These are phyloP conservation scores for Clostera curtula DNA, from an alignment of 2,888 invertebrate species.

Conservation along the genomic window DNA sequence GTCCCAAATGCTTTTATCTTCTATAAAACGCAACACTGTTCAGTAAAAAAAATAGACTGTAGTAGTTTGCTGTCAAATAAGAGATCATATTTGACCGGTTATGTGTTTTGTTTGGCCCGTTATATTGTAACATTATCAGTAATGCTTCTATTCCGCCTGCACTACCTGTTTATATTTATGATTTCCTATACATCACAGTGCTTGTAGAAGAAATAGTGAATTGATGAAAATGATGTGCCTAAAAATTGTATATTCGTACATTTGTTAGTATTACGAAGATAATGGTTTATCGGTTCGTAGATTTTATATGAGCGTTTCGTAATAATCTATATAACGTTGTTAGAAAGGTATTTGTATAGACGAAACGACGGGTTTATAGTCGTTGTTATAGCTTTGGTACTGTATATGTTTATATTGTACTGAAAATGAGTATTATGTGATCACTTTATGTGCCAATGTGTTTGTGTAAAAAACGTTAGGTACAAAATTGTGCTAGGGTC, in stretches of 20 bases:
- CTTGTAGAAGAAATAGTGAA: conserved; percentile 37
- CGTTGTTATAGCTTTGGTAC: conserved; percentile 30
- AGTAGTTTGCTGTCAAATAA: too few species aligned
- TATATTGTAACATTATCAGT: too few species aligned
- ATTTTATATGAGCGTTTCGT: conserved; percentile 63
- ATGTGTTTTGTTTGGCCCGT: too few species aligned
- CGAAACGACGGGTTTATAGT: conserved; percentile 37
- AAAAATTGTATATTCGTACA: conserved; percentile 51
- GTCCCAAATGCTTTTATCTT: too few species aligned
- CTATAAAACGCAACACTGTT: too few species aligned
- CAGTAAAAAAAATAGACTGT: too few species aligned
- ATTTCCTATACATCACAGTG: conserved; percentile 30
- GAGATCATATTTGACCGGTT: too few species aligned
- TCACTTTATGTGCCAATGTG: conserved; percentile 66
- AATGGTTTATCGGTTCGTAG: conserved; percentile 45
- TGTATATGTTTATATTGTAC: conserved; percentile 29
- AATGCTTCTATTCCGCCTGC: too few species aligned
- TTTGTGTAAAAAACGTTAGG: conserved; percentile 52
- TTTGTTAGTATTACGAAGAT: conserved; percentile 44
- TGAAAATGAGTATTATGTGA: conserved; percentile 60
- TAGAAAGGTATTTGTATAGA: conserved; percentile 34
- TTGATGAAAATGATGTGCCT: conserved; percentile 58
- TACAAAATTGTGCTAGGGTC: conserved; percentile 28
- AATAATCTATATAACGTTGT: conserved; percentile 44
- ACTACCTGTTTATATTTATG: conserved; percentile 28